Evolutionary conservation across 2,888 invertebrate species (phyloP).

Genomic region (Drosophila bunnanda): DNA sequence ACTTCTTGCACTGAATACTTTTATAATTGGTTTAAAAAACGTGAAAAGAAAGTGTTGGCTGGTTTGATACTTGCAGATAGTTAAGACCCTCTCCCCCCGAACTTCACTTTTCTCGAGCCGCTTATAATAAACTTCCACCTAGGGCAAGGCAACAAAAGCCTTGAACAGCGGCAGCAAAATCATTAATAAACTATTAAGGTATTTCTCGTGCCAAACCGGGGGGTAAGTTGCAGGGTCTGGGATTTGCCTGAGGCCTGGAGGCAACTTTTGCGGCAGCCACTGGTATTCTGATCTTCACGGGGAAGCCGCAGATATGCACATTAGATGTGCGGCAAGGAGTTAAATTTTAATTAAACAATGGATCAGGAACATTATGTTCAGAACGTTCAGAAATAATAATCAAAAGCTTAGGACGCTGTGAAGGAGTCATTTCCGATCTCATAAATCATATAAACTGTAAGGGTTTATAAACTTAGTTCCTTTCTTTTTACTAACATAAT

Average conservation of each 20-base stretch:
- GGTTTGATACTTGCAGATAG: slow-evolving; percentile 63
- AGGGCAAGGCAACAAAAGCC: slow-evolving; percentile 37
- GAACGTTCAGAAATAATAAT: background rate
- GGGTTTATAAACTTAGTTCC: too few species aligned
- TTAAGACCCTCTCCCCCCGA: slow-evolving; percentile 37
- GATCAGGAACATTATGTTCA: background rate
- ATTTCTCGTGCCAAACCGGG: slow-evolving; percentile 46
- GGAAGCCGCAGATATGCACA: slow-evolving; percentile 58
- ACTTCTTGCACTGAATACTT: slow-evolving; percentile 61
- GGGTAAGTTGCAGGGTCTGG: background rate
- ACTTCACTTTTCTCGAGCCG: slow-evolving; percentile 35
- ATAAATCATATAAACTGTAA: too few species aligned
- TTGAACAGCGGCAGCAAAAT: slow-evolving; percentile 56
- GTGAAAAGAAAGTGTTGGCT: slow-evolving; percentile 71
- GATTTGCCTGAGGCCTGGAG: slow-evolving; percentile 3
- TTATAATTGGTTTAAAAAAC: slow-evolving; percentile 79
- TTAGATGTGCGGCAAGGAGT: slow-evolving; percentile 22
- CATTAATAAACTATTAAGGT: slow-evolving; percentile 77
- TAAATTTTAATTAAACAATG: slow-evolving; percentile 3
- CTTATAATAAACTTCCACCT: slow-evolving; percentile 67
- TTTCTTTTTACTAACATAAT: background rate
- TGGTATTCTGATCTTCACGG: slow-evolving; percentile 61
- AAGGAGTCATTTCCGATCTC: too few species aligned
- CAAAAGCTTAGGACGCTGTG: too few species aligned
- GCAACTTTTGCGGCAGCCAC: slow-evolving; percentile 56